A percentile compares a stretch with the other conserved stretches of the same genome.
Evolutionary conservation across 2,113 vertebrate genomes (phyloP).

Genomic region (Pampusana beccarii): DNA sequence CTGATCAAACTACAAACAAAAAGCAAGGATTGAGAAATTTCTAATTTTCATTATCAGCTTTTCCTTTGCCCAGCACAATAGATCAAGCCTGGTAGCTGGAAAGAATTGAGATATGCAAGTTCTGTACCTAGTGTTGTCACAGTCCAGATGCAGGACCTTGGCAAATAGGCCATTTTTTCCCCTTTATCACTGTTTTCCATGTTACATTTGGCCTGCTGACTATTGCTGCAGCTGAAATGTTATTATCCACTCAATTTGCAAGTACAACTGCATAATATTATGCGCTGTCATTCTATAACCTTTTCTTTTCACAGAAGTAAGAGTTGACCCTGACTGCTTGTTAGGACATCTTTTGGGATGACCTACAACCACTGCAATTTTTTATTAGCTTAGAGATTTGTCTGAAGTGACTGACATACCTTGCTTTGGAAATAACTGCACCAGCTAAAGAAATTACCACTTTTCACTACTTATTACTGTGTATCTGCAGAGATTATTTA

Average conservation of each 20-base stretch:
- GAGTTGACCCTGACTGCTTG: not conserved
- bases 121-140: not conserved
- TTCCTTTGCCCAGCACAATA: not conserved
- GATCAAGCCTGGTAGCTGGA: not conserved
- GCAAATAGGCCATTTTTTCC: not conserved
- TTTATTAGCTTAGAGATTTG: not conserved
- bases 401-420: not conserved
- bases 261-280: not conserved
- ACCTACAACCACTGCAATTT: not conserved
- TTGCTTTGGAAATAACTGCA: not conserved
- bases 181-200: not conserved
- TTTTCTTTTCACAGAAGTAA: not conserved
- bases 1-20: not conserved
- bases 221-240: not conserved
- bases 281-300: fast-evolving
- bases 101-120: not conserved
- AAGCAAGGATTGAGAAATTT: not conserved
- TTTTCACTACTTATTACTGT: not conserved
- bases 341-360: not conserved
- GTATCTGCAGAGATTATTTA: not conserved
- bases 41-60: constrained; percentile 5
- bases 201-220: not conserved
- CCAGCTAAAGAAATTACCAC: not conserved
- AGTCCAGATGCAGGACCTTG: not conserved
- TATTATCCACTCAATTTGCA: not conserved